Evolutionary conservation across 2,888 invertebrate species (phyloP).

Genomic region (Platycheirus rosarum): DNA sequence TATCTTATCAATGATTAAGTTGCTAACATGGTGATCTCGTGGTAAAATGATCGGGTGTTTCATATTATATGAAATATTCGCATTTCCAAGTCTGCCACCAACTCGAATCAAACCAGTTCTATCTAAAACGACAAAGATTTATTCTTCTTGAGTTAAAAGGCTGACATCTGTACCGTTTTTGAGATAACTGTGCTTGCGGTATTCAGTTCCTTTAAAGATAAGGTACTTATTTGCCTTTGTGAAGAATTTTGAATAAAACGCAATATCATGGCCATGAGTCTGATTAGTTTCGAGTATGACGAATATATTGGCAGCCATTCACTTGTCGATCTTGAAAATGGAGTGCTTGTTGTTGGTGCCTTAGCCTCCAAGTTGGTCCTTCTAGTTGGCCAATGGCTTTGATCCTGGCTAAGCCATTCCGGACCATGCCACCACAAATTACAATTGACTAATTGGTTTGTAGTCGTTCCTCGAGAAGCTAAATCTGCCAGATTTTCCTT

Average conservation of each 20-base stretch:
- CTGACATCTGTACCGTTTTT: neutral
- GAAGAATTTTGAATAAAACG: neutral
- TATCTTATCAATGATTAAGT: neutral
- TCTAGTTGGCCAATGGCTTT: neutral
- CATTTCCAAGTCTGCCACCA: neutral
- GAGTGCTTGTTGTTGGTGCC: neutral
- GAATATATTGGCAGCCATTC: neutral
- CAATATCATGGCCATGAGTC: neutral
- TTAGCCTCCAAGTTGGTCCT: neutral
- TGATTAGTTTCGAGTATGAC: neutral
- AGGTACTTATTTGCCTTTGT: neutral
- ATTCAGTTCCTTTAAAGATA: neutral
- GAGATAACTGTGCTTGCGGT: neutral
- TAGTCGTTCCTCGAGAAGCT: neutral
- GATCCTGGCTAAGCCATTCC: neutral
- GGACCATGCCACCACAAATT: neutral
- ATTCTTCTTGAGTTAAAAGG: neutral
- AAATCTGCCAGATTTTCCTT: neutral
- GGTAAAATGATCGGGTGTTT: neutral
- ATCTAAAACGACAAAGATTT: neutral
- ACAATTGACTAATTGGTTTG: neutral
- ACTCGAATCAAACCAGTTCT: neutral
- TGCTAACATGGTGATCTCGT: neutral
- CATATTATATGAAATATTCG: neutral
- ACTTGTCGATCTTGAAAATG: neutral